Percentiles rank a stretch among this genome's conserved stretches.
These are phyloP conservation scores for Acleris literana DNA, from an alignment of 2,888 invertebrate species.

Conservation along the genomic window DNA sequence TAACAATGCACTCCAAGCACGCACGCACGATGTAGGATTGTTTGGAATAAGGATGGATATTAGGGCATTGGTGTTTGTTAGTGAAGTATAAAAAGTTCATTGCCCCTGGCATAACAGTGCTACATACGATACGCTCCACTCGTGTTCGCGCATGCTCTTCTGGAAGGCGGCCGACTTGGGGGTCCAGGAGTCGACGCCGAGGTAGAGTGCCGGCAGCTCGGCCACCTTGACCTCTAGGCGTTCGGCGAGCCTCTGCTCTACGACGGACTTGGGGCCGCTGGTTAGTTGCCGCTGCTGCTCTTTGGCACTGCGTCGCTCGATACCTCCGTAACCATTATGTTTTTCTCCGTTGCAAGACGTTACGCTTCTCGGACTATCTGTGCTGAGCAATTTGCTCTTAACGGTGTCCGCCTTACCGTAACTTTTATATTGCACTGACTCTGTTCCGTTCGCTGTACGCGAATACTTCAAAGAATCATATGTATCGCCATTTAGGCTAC, in stretches of 20 bases:
- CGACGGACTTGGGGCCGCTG: conserved; percentile 72
- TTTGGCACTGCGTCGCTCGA: conserved; percentile 66
- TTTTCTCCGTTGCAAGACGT: conserved; percentile 78
- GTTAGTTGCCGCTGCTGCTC: conserved; percentile 70
- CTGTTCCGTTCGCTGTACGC: conserved; percentile 79
- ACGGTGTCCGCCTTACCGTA: conserved; percentile 79
- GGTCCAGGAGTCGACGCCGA: conserved; percentile 89
- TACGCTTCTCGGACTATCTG: conserved; percentile 79
- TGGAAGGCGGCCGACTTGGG: conserved; percentile 86
- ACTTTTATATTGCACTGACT: conserved; percentile 79
- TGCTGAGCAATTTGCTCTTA: conserved; percentile 79
- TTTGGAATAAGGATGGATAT: conserved; percentile 6
- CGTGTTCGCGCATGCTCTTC: conserved; percentile 82
- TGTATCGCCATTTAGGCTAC: conserved; percentile 74
- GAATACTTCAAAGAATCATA: conserved; percentile 81
- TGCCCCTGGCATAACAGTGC: conserved; percentile 40
- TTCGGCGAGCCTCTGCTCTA: conserved; percentile 78
- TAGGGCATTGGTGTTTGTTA: conserved; percentile 21
- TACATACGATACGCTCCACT: conserved; percentile 84
- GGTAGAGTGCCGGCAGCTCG: conserved; percentile 87
- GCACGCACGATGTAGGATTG: conserved; percentile 39
- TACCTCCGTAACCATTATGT: conserved; percentile 66
- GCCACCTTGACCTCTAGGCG: conserved; percentile 80
- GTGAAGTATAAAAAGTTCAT: conserved; percentile 24
- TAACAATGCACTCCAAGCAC: conserved; percentile 39